A percentile compares a stretch with the other conserved stretches of the same genome.
These are phyloP conservation scores for Mionectes macconnelli DNA, from an alignment of 2,113 vertebrate species.

Conservation along the genomic window DNA sequence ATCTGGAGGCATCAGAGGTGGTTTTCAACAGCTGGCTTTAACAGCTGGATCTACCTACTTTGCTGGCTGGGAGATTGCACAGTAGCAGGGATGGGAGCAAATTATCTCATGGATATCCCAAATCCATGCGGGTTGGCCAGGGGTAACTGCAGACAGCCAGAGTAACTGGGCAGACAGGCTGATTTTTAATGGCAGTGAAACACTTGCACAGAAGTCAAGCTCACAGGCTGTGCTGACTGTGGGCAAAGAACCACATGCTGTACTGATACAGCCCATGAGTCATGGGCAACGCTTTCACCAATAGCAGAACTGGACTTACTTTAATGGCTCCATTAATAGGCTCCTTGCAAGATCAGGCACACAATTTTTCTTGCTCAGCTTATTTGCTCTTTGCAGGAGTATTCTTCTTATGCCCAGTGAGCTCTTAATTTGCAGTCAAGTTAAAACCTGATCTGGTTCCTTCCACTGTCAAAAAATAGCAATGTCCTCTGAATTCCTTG, in stretches of 20 bases:
- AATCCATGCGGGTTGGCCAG: not conserved
- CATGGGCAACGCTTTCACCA: not conserved
- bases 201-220: not conserved
- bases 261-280: not conserved
- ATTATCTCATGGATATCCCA: not conserved
- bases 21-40: conserved; percentile 35
- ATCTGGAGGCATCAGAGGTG: conserved; percentile 29
- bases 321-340: conserved; percentile 47
- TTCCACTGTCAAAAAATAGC: not conserved
- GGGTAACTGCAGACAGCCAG: not conserved
- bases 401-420: not conserved
- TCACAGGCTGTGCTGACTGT: not conserved
- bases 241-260: conserved; percentile 23
- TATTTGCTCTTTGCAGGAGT: not conserved
- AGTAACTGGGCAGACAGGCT: not conserved
- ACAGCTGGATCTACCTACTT: not conserved
- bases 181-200: not conserved
- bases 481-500: not conserved
- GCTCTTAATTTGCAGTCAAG: conserved; percentile 19
- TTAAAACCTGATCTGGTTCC: conserved; percentile 29
- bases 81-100: not conserved
- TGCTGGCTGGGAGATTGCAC: not conserved
- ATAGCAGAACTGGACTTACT: not conserved
- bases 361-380: conserved; percentile 8
- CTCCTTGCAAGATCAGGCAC: conserved; percentile 53